Evolutionary conservation across 2,113 vertebrate species (phyloP), one percentile per base, ranked within the genome.

Genomic region (Sardina pilchardus): DNA sequence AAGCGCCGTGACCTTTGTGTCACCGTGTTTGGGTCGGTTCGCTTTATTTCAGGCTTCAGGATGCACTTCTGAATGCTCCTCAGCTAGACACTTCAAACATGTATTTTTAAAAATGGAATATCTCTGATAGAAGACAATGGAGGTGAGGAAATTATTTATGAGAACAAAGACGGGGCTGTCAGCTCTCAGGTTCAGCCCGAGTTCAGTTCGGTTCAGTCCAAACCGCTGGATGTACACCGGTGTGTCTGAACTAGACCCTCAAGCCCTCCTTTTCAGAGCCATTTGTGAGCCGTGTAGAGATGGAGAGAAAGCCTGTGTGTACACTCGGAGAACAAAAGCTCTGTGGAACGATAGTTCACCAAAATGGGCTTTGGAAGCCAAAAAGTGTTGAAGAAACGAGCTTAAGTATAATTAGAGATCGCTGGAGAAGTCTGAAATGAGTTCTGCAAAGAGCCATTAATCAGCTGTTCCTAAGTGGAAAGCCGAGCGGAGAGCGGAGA

Each of bases 401-500:
- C 10, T 78, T 78, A 78, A 78, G 71, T 16, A 78, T 78, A 78
- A 78, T 78, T 78, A 78, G 10, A n/a, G 34, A 14, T 78, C 16
- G 10, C 30, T 12, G 63, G 10, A 71, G 63, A 34, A 34, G 26
- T 4, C 26, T 71, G 30, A 75, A 36, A 75, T 75, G 67, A 75
- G 67, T 75, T 75, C 30, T 14, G 4, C 30, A 14, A 75, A 17
- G 63, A 75, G 3, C 67, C 34, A 4, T 75, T 36, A 75, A 75
- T 75, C 67, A 36, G 14, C 3, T 4, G 14, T 12, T 78, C 39
- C 71, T 78, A 16, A 34, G 71, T 4, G 4, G 71, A 3, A 4
- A 78, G 34, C 1, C 12, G 16, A 14, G 34, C 2, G 10, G 16
- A 36, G 34, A 78, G 71, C n/a, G n/a, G n/a, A n/a, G n/a, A n/a